A percentile compares a stretch with the other conserved stretches of the same genome.
These are phyloP conservation scores for Heteromurus nitidus DNA, from an alignment of 2,888 invertebrate species.

Conservation along the genomic window DNA sequence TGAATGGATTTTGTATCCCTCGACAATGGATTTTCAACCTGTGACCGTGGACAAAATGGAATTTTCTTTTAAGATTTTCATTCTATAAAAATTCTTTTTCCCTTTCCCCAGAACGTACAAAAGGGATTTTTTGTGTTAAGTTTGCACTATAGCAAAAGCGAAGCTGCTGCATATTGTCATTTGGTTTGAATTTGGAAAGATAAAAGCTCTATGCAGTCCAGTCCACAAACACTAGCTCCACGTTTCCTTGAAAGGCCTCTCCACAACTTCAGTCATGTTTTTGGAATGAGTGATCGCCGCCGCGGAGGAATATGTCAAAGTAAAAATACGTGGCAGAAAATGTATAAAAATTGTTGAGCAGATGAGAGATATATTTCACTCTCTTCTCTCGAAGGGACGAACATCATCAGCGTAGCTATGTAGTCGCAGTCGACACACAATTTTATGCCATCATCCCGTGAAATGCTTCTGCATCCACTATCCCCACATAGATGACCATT, in stretches of 20 bases:
- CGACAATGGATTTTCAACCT: conserved; percentile 14
- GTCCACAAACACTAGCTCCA: not conserved
- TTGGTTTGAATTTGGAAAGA: not conserved
- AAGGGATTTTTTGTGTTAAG: not conserved
- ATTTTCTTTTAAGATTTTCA: conserved; percentile 47
- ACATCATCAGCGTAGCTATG: too few relatives aligned
- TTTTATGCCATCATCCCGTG: too few relatives aligned
- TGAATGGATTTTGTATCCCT: not conserved
- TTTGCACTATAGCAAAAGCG: not conserved
- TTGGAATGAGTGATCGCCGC: not conserved
- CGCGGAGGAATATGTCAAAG: too few relatives aligned
- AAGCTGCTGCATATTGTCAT: not conserved
- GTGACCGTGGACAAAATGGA: conserved; percentile 26
- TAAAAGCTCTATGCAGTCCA: not conserved
- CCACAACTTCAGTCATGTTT: conserved; percentile 22
- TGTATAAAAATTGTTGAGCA: too few relatives aligned
- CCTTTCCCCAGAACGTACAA: not conserved
- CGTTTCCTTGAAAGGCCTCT: conserved; percentile 29
- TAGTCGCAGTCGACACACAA: too few relatives aligned
- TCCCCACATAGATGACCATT: too few relatives aligned
- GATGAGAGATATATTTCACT: too few relatives aligned
- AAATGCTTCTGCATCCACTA: conserved; percentile 36
- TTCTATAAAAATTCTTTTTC: not conserved
- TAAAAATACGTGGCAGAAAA: too few relatives aligned
- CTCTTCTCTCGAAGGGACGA: too few relatives aligned